Conservation (phyloP, 2,797 vertebrate genomes). For the Synanceia verrucosa region DNA sequence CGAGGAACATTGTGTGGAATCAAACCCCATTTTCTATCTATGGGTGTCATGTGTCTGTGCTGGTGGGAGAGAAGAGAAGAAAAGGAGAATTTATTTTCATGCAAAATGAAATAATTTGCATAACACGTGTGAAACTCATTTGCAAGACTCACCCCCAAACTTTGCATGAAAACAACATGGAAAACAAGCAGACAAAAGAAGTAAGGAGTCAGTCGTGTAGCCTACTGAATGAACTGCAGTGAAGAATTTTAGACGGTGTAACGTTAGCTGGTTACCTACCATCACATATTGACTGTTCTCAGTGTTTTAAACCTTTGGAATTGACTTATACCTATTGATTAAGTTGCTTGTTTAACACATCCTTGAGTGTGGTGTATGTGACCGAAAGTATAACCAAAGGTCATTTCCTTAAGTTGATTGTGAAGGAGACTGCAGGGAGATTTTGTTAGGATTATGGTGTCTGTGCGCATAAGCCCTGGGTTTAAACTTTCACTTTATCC, state of each 20-base stretch:
- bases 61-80: slow-evolving; percentile 39
- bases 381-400: slow-evolving; percentile 53
- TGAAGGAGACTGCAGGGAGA: slow-evolving; percentile 56
- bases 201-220: neutral
- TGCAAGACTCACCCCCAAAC: slow-evolving; percentile 55
- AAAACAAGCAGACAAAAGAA: slow-evolving; percentile 46
- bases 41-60: slow-evolving; percentile 45
- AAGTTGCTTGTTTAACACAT: slow-evolving; percentile 65
- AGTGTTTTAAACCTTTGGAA: slow-evolving; percentile 40
- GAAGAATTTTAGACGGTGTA: neutral
- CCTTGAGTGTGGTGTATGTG: slow-evolving; percentile 36
- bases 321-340: slow-evolving; percentile 50
- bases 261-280: neutral
- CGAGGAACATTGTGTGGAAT: slow-evolving; percentile 38
- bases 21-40: slow-evolving; percentile 41
- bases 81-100: slow-evolving; percentile 64
- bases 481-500: slow-evolving; percentile 75
- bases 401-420: slow-evolving; percentile 57
- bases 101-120: slow-evolving; percentile 68
- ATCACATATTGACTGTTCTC: neutral
- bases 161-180: slow-evolving; percentile 66
- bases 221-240: neutral
- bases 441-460: slow-evolving; percentile 65
- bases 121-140: slow-evolving; percentile 59
- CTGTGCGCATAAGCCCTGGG: slow-evolving; percentile 57